Evolutionary conservation across 2,888 invertebrate species (phyloP), one percentile per base, ranked within the genome.

Genomic region (Tenthredo livida): DNA sequence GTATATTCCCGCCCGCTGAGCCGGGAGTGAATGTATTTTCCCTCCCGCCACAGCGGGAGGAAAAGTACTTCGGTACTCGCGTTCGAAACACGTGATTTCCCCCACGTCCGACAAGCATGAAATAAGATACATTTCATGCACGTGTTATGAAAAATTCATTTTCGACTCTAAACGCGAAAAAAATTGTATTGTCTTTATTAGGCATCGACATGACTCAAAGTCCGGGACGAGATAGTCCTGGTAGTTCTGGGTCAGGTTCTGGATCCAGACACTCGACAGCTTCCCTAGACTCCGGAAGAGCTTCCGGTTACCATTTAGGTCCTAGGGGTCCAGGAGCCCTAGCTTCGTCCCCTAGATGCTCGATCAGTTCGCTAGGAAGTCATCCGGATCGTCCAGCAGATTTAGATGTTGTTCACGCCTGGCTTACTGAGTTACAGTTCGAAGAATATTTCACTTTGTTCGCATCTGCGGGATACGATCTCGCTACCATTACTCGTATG

Each of bases 401-500:
- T 94, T 96, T 97, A 90, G 99, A 99, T 93, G 97, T 99, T 88
- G 96, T 99, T 90, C 97, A 97, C 94, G 97, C 97, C 86, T 99
- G 99, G 98, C 94, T 99, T 92, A 96, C 97, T 86, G 98, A 98
- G 92, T 95, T 99, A 67, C 97, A 97, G 91, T 98, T 98, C 95
- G 98, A 98, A 92, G 98, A 99, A 93, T 99, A 99, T 94, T 97
- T 98, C 88, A 96, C 97, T 77, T 95, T 98, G 85, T 99, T 99
- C 94, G 96, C 98, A 87, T 96, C 97, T 67, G 98, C 99, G 17
- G 99, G 99, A 58, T 99, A 99, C 93, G 99, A 99, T 94, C 96
- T 99, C 94, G 97, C 98, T 40, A 99, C 99, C 1, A 98, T 99
- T 91, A 98, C 99, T n/a, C 95, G 99, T 89, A 99, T 99, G 98